These are phyloP conservation scores for Coendou prehensilis DNA, from an alignment of 2,797 vertebrate genomes.

Conservation along the genomic window DNA sequence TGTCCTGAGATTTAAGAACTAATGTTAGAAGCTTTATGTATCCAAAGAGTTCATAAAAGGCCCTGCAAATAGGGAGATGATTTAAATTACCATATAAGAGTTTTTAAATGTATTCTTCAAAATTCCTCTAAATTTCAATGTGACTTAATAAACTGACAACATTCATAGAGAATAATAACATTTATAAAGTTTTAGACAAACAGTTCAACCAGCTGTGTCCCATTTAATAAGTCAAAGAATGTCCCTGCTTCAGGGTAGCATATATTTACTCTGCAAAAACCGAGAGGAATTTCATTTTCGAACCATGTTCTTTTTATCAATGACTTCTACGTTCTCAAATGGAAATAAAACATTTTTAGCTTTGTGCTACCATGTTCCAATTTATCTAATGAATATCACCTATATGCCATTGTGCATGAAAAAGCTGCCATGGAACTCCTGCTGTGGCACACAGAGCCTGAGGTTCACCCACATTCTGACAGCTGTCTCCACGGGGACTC, in stretches of 20 bases:
- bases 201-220: neutral
- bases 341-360: conserved; percentile 50
- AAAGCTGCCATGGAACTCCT: neutral
- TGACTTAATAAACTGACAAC: neutral
- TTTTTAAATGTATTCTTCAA: conserved; percentile 17
- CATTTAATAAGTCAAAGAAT: conserved; percentile 23
- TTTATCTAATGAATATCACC: conserved; percentile 33
- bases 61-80: neutral
- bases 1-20: conserved; percentile 17
- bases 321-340: conserved; percentile 45
- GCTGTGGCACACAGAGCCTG: neutral
- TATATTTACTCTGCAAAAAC: conserved; percentile 20
- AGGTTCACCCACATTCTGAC: neutral
- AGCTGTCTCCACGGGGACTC: neutral
- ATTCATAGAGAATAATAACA: conserved; percentile 2
- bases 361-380: neutral
- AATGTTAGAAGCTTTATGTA: conserved; percentile 39
- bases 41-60: conserved; percentile 10
- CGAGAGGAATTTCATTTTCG: conserved; percentile 9
- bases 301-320: neutral
- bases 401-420: neutral
- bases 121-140: conserved; percentile 6
- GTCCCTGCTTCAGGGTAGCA: neutral
- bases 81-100: conserved; percentile 7
- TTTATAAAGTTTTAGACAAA: neutral